Conservation (phyloP, 2,888 invertebrate genomes). For the Acleris holmiana region DNA sequence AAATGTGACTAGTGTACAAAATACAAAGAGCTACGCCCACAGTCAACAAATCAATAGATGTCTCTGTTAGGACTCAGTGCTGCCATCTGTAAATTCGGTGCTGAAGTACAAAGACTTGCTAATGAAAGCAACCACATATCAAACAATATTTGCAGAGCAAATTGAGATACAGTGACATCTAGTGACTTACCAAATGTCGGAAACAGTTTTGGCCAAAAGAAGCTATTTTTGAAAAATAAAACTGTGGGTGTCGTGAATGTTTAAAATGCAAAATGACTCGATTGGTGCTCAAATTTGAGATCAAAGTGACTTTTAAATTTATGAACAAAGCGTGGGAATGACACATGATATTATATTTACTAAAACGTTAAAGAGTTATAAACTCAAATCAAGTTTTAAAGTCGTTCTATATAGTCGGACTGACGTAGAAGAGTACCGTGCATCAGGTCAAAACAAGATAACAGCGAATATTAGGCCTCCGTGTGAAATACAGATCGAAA, state of each 20-base stretch:
- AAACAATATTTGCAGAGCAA: background rate
- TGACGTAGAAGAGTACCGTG: conserved; percentile 56
- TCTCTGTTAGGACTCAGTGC: background rate
- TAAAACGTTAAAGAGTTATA: conserved; percentile 20
- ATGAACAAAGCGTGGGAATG: conserved; percentile 38
- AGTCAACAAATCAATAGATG: conserved; percentile 4
- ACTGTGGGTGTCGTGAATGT: conserved; percentile 44
- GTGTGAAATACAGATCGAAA: conserved; percentile 27
- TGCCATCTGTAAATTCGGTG: conserved; percentile 1
- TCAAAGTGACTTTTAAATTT: conserved; percentile 60
- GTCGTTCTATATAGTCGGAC: conserved; percentile 15
- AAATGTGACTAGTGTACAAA: conserved; percentile 58
- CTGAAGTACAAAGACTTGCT: background rate
- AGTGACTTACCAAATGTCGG: background rate
- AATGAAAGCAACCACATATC: background rate
- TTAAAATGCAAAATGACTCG: conserved; percentile 72
- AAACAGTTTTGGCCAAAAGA: background rate
- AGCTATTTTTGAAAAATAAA: conserved; percentile 53
- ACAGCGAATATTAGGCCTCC: conserved; percentile 48
- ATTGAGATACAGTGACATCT: conserved; percentile 6
- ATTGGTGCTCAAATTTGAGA: conserved; percentile 76
- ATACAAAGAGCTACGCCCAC: conserved; percentile 12
- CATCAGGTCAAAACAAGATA: conserved; percentile 55
- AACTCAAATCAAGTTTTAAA: conserved; percentile 28
- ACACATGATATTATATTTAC: conserved; percentile 22